Conservation (phyloP, 1,140 invertebrate genomes). For the Centruroides vittatus region DNA sequence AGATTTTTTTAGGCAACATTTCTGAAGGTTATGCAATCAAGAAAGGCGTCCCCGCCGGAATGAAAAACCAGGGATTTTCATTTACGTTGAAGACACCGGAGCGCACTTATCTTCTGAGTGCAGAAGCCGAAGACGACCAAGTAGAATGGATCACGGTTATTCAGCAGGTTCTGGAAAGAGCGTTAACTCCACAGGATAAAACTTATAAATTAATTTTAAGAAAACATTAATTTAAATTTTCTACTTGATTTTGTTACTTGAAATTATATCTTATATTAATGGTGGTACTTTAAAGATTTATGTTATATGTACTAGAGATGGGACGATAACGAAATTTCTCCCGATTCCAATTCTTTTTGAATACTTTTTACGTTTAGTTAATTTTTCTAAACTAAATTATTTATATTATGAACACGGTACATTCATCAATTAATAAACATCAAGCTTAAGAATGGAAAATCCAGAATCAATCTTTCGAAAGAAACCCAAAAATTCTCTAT, state of each 20-base stretch:
- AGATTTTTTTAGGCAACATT: conserved; percentile 69
- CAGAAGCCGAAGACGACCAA: conserved; percentile 55
- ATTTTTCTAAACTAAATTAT: no score
- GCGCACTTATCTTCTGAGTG: conserved; percentile 64
- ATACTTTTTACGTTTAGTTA: no score
- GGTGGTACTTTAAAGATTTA: no score
- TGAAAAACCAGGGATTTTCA: conserved; percentile 47
- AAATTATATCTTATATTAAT: no score
- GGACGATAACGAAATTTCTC: no score
- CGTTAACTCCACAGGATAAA: conserved; percentile 61
- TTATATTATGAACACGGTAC: no score
- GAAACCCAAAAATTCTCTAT: no score
- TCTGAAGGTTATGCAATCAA: conserved; percentile 54
- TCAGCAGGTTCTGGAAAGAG: conserved; percentile 55
- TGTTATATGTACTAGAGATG: no score
- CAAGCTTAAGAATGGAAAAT: no score
- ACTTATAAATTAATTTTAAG: conserved; percentile 42
- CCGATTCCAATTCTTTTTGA: no score
- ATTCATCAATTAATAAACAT: no score
- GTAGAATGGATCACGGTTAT: conserved; percentile 64
- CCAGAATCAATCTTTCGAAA: no score
- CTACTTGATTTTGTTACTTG: not conserved
- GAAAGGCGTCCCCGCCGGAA: conserved; percentile 44
- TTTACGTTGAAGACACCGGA: conserved; percentile 77
- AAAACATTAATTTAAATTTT: not conserved